These are phyloP conservation scores for Corvus cornix DNA, from an alignment of 2,113 vertebrate species.

Conservation along the genomic window DNA sequence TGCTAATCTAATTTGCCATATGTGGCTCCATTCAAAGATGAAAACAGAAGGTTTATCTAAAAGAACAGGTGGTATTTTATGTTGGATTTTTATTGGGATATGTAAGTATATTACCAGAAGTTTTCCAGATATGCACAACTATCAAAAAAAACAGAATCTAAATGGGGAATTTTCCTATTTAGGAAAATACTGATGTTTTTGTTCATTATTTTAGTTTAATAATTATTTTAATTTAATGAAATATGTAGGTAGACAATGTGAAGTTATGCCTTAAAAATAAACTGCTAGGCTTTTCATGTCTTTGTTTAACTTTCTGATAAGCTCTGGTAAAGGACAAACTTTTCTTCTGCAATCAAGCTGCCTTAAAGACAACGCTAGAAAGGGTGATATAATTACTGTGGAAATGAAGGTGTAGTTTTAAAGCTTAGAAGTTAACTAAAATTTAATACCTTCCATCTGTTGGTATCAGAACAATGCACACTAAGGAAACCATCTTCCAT, in stretches of 20 bases:
- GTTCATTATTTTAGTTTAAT: background rate
- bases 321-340: background rate
- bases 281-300: background rate
- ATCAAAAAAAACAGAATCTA: background rate
- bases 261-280: background rate
- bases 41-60: conserved; percentile 27
- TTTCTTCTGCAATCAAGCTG: background rate
- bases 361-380: background rate
- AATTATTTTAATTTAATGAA: background rate
- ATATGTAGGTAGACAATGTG: background rate
- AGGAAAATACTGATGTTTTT: background rate
- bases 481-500: background rate
- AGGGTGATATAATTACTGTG: background rate
- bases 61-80: background rate
- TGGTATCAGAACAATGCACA: background rate
- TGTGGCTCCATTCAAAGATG: background rate
- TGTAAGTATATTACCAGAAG: background rate
- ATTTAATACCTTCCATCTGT: background rate
- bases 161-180: background rate
- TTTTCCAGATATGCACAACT: background rate
- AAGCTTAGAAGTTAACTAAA: background rate
- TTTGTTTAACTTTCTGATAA: background rate
- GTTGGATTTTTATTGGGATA: background rate
- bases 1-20: background rate
- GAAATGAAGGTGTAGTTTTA: background rate